Conservation (phyloP, 2,888 invertebrate species). For the Lamproptera curius region DNA sequence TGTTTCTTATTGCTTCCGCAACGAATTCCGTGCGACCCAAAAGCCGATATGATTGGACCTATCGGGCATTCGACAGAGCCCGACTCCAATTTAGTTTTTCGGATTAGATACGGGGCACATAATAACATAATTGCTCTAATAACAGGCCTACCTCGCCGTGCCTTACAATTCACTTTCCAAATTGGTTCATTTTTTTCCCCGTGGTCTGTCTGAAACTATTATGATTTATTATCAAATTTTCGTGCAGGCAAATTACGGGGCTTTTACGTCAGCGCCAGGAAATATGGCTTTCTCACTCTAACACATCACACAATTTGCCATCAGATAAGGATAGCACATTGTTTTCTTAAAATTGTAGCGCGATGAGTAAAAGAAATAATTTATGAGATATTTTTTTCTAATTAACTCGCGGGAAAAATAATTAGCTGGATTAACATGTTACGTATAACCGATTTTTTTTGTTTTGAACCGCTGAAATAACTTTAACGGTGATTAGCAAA, state of each 20-base stretch:
- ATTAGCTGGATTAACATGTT: conserved; percentile 71
- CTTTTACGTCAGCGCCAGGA: conserved; percentile 53
- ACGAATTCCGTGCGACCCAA: conserved; percentile 77
- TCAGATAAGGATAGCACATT: conserved; percentile 56
- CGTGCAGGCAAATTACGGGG: conserved; percentile 74
- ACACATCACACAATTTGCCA: conserved; percentile 31
- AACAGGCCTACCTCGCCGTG: conserved; percentile 69
- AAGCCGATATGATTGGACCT: conserved; percentile 73
- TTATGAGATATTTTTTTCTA: conserved; percentile 59
- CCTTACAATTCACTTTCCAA: conserved; percentile 78
- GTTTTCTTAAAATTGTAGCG: conserved; percentile 60
- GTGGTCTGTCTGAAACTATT: conserved; percentile 74
- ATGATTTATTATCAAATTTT: conserved; percentile 78
- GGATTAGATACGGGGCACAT: conserved; percentile 77
- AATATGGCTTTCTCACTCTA: conserved; percentile 52
- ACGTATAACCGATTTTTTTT: conserved; percentile 53
- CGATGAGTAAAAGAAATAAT: conserved; percentile 65
- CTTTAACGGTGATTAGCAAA: conserved; percentile 13
- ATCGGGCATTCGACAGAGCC: conserved; percentile 74
- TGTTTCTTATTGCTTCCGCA: conserved; percentile 78
- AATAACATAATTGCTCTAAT: conserved; percentile 78
- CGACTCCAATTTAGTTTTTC: conserved; percentile 76
- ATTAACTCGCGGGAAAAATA: conserved; percentile 60
- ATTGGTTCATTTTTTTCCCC: conserved; percentile 72
- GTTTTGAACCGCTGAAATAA: conserved; percentile 32